Percentiles rank a stretch among this genome's conserved stretches.
These are phyloP conservation scores for Ianthella basta DNA, from an alignment of 37 sponge, comb jelly and placozoan genomes.

Conservation along the genomic window DNA sequence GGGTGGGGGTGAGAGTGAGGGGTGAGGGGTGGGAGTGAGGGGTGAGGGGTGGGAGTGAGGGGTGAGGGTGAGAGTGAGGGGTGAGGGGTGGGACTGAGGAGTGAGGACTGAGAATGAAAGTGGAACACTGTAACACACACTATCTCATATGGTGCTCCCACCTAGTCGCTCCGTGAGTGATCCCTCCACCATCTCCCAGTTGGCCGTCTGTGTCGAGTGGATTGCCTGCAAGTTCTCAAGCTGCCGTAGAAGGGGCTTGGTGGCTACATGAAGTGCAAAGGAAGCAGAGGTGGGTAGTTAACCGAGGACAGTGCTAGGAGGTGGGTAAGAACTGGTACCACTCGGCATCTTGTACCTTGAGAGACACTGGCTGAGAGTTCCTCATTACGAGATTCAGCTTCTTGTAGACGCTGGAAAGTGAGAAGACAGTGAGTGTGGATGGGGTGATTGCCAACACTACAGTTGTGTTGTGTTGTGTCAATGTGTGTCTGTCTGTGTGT, in stretches of 20 bases:
- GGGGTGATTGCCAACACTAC: not conserved
- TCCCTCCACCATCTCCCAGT: conserved; percentile 88
- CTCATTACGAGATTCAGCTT: conserved; percentile 88
- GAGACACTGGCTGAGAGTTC: conserved; percentile 82
- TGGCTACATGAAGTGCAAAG: conserved; percentile 59
- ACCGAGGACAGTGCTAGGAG: not conserved
- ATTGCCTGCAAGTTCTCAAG: conserved; percentile 83
- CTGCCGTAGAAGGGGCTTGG: conserved; percentile 87
- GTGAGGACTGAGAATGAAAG: not conserved
- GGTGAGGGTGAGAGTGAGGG: no score
- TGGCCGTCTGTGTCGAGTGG: conserved; percentile 71
- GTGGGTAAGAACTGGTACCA: no score
- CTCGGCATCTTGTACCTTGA: conserved; percentile 59
- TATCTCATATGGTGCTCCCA: conserved; percentile 22
- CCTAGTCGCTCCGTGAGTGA: conserved; percentile 84
- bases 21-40: no score
- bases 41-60: no score
- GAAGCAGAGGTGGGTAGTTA: not conserved
- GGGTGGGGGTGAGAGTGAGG: no score
- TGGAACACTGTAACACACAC: not conserved
- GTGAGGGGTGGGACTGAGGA: not conserved
- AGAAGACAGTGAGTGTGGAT: not conserved
- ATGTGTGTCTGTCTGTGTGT: no score
- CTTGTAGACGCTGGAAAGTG: conserved; percentile 77
- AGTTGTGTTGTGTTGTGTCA: no score